Conservation (phyloP, 2,797 vertebrate species). For the Dendrocincla fuliginosa region DNA sequence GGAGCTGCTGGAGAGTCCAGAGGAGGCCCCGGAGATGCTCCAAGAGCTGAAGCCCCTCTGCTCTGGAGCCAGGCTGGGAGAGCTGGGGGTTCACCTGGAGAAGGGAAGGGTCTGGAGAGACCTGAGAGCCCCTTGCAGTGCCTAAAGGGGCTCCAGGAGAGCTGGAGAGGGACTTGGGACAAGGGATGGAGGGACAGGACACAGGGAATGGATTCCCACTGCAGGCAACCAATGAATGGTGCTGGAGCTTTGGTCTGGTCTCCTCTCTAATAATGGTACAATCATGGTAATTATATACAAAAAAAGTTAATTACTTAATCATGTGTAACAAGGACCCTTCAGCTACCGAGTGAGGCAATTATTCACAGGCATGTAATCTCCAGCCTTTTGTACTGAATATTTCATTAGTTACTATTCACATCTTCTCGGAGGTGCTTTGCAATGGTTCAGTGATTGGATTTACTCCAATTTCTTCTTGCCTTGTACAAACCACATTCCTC, state of each 20-base stretch:
- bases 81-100: too few relatives aligned
- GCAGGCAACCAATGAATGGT: background rate
- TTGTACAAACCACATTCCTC: background rate
- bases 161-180: too few relatives aligned
- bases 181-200: too few relatives aligned
- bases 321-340: background rate
- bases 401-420: conserved; percentile 1
- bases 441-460: conserved; percentile 3
- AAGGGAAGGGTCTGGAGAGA: too few relatives aligned
- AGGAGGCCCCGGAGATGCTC: too few relatives aligned
- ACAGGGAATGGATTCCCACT: too few relatives aligned
- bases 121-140: too few relatives aligned
- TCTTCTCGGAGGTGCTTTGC: conserved; percentile 13
- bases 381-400: background rate
- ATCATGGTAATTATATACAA: background rate
- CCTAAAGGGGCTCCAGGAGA: too few relatives aligned
- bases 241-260: background rate
- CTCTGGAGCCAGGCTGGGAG: too few relatives aligned
- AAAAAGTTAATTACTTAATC: conserved; percentile 18
- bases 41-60: too few relatives aligned
- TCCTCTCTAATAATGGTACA: background rate
- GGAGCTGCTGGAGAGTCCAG: too few relatives aligned
- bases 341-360: background rate
- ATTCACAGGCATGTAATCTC: conserved; percentile 15
- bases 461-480: background rate